Evolutionary conservation across 2,888 invertebrate species (phyloP), one percentile per base, ranked within the genome.

Genomic region (Epinotia brunnichana): DNA sequence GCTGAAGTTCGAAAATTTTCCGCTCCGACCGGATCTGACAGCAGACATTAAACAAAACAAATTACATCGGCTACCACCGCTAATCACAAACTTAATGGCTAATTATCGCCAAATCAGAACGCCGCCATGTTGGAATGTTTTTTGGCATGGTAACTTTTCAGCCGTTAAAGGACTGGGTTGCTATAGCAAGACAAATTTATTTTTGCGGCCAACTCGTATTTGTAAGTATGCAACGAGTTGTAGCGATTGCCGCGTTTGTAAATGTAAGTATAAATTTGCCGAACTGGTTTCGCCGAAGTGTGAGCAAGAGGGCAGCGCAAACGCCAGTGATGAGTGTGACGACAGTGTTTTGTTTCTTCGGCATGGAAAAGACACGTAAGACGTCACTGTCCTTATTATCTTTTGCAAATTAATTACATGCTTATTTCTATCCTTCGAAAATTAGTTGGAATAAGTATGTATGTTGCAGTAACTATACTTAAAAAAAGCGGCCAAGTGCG

Each of bases 41-140:
- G 61, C 17, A 13, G 61, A 21, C 48, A 72, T 68, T 68, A 72
- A 48, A 62, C 53, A 62, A 68, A 39, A 72, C 67, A 56, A 72
- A 62, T 72, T 68, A 62, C 72, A 72, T 35, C 17, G 39, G 62
- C 39, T 24, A 72, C 72, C 39, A 35, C 48, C 62, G 35, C 72
- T 72, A 62, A 72, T 72, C 67, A 67, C 74, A 80, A 73, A 63
- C 69, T 64, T 48, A 78, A 79, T 82, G 68, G 74, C 70, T 29
- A 74, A 80, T 79, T 80, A 80, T 70, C 60, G 60, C 82, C 77
- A 77, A 79, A 82, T 76, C 53, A 74, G 78, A 70, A 59, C 69
- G 76, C 74, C 74, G 78, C 77, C 80, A 81, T 77, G 75, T 73
- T 64, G 78, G 77, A 79, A 76, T 75, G 76, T 63, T 73, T 63